These are phyloP conservation scores for Catamblyrhynchus diadema DNA, from an alignment of 2,797 vertebrate genomes.

Conservation along the genomic window DNA sequence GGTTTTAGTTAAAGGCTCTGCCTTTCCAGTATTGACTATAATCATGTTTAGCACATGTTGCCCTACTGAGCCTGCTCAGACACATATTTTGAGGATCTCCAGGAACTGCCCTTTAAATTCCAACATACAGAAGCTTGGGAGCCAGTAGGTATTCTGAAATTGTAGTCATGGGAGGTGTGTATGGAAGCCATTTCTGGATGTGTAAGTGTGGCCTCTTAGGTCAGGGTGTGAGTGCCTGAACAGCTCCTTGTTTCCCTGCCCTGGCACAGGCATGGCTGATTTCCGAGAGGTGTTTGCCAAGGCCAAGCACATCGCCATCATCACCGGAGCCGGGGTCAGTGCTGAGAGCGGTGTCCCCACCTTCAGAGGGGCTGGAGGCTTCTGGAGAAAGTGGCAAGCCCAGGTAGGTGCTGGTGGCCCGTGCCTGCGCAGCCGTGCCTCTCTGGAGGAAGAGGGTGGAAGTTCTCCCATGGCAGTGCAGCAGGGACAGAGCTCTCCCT, in stretches of 20 bases:
- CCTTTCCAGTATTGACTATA: neutral
- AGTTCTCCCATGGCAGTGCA: fast-evolving
- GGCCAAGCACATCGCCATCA: slow-evolving; percentile 88
- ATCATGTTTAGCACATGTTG: neutral
- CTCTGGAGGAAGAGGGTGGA: neutral
- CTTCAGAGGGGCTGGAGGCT: slow-evolving; percentile 88
- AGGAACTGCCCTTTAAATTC: neutral
- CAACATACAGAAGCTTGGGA: neutral
- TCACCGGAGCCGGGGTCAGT: slow-evolving; percentile 92
- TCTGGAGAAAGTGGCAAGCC: slow-evolving; percentile 93
- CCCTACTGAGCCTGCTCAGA: neutral
- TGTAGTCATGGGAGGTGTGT: fast-evolving
- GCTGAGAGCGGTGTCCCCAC: slow-evolving; percentile 92
- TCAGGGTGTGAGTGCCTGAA: neutral
- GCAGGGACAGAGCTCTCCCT: neutral
- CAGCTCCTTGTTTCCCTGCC: neutral
- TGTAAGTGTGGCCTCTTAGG: fast-evolving
- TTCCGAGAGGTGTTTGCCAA: slow-evolving; percentile 89
- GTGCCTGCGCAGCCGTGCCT: fast-evolving
- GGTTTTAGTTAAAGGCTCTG: neutral
- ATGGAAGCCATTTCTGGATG: neutral
- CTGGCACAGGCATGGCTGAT: slow-evolving; percentile 80
- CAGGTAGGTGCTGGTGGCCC: slow-evolving; percentile 76
- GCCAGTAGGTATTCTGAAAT: neutral
- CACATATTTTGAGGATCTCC: neutral